Evolutionary conservation across 2,888 invertebrate genomes (phyloP).

Genomic region (Pemphredon lugubris): DNA sequence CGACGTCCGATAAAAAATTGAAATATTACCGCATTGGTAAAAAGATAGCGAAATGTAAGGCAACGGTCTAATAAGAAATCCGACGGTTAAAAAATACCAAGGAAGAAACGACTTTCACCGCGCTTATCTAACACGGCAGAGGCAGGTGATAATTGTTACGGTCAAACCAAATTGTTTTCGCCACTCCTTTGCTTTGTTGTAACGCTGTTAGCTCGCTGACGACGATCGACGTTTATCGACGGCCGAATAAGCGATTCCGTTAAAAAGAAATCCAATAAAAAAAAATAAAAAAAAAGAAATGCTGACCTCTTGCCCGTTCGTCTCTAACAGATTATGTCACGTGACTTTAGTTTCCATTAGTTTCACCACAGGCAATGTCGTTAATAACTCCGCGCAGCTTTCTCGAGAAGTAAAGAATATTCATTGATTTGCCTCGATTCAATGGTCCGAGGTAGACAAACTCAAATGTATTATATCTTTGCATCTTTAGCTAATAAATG

Average conservation of each 20-base stretch:
- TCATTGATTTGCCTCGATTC: constrained; percentile 15
- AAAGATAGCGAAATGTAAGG: background rate
- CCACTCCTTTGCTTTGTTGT: background rate
- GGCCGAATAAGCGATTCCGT: no score
- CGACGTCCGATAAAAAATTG: background rate
- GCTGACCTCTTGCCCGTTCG: constrained; percentile 34
- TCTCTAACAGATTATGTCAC: constrained; percentile 29
- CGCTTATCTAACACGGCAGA: background rate
- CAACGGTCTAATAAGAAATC: background rate
- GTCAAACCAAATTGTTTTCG: background rate
- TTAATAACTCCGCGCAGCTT: constrained; percentile 41
- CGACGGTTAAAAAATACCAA: background rate
- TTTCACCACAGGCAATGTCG: constrained; percentile 38
- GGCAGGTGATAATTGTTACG: constrained; percentile 8
- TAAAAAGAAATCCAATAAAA: no score
- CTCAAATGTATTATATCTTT: background rate
- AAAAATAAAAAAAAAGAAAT: no score
- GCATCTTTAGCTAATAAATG: background rate
- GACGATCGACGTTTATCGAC: no score
- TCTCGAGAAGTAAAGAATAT: constrained; percentile 30
- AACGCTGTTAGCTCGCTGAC: no score
- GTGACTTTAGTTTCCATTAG: constrained; percentile 38
- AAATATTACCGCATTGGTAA: background rate
- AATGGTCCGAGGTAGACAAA: background rate
- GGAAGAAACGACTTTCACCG: constrained; percentile 1